Evolutionary conservation across 2,888 invertebrate genomes (phyloP).

Genomic region (Villa cingulata): DNA sequence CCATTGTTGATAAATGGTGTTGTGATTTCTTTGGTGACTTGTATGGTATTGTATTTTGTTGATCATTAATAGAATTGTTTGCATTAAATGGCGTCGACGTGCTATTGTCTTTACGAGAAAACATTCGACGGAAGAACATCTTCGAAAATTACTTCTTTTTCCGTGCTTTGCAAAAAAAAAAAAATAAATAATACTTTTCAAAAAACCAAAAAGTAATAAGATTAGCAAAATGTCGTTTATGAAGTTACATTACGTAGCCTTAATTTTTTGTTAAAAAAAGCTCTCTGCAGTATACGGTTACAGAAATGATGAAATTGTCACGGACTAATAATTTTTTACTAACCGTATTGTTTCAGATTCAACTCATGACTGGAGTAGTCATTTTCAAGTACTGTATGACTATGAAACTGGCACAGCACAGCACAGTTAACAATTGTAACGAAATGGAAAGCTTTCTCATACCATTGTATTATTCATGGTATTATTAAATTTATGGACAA

Average conservation of each 20-base stretch:
- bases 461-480: not conserved
- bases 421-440: not conserved
- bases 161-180: not conserved
- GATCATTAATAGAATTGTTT: not conserved
- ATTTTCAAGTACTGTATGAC: no score
- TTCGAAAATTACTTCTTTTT: not conserved
- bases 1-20: not conserved
- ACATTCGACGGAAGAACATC: slow-evolving; percentile 32
- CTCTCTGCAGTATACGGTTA: no score
- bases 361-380: not conserved
- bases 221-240: no score
- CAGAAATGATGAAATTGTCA: no score
- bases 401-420: no score
- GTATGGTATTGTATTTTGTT: slow-evolving; percentile 2
- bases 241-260: no score
- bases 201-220: no score
- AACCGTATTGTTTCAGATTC: not conserved
- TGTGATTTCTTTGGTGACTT: slow-evolving; percentile 5
- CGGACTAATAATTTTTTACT: not conserved
- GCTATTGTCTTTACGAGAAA: slow-evolving; percentile 22
- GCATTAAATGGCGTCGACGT: slow-evolving; percentile 6
- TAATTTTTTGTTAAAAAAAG: no score
- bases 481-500: not conserved
- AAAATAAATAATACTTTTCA: not conserved
- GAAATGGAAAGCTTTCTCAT: not conserved